A percentile compares a stretch with the other conserved stretches of the same genome.
phyloP scores from a whole-genome alignment of 2,113 vertebrate genomes.

The Hemibagrus wyckioides region DNA sequence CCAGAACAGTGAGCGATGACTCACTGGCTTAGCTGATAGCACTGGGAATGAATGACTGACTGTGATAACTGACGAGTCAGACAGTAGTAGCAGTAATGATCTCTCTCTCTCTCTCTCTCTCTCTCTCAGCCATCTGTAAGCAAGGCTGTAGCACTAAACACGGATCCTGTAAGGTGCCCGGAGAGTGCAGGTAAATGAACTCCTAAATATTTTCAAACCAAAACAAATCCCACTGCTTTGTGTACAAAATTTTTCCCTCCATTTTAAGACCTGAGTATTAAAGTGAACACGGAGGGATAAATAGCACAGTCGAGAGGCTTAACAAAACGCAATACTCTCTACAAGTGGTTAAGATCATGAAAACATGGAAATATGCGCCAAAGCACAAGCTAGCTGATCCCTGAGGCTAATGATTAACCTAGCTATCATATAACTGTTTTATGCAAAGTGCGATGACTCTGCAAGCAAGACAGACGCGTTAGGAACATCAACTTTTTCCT shows the following conservation, averaged over 20 bases:
- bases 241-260: background rate
- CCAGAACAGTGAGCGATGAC: background rate
- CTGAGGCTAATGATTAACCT: background rate
- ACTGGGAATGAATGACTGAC: constrained; percentile 1
- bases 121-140: constrained; percentile 81
- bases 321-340: background rate
- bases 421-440: background rate
- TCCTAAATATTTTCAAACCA: background rate
- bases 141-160: constrained; percentile 88
- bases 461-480: background rate
- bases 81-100: background rate
- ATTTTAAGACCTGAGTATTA: background rate
- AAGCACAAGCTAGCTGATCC: background rate
- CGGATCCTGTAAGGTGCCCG: constrained; percentile 84
- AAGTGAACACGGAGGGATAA: too few species aligned
- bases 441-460: background rate
- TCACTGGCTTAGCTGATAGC: constrained; percentile 22
- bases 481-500: background rate
- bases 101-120: constrained; percentile 26
- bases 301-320: background rate
- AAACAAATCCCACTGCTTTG: constrained; percentile 1
- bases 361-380: background rate
- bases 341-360: background rate
- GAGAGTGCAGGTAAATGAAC: constrained; percentile 87
- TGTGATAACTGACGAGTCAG: constrained; percentile 26